A percentile compares a stretch with the other conserved stretches of the same genome.
These are phyloP conservation scores for Boulengeromyrus knoepffleri DNA, from an alignment of 2,113 vertebrate genomes.

Conservation along the genomic window DNA sequence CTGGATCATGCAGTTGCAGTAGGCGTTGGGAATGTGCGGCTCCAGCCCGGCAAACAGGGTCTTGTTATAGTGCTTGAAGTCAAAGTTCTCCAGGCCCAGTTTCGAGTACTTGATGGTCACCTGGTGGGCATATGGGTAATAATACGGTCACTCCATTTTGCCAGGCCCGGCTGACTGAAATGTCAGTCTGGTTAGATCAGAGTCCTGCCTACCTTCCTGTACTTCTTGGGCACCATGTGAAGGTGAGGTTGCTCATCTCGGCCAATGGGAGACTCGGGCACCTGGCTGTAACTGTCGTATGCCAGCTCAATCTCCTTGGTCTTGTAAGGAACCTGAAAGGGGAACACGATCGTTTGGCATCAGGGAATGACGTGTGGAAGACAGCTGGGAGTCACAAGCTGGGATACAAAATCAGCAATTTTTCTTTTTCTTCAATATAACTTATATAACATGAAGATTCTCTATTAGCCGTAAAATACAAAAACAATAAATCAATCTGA, in stretches of 20 bases:
- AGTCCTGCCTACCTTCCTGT: constrained; percentile 77
- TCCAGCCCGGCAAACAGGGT: constrained; percentile 93
- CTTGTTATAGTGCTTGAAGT: constrained; percentile 99
- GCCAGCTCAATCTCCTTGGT: constrained; percentile 83
- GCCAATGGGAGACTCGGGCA: constrained; percentile 86
- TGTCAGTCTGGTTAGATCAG: neutral
- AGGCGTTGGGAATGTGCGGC: constrained; percentile 97
- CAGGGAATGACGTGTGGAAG: neutral
- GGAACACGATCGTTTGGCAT: constrained; percentile 1
- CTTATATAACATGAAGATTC: neutral
- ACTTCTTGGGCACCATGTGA: constrained; percentile 95
- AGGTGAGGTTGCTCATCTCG: constrained; percentile 91
- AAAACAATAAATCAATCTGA: neutral
- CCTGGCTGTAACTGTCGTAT: constrained; percentile 89
- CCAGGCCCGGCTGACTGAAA: neutral
- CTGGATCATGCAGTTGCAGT: constrained; percentile 99
- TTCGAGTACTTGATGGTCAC: constrained; percentile 99
- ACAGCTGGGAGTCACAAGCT: neutral
- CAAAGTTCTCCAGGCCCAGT: constrained; percentile 92
- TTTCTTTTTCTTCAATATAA: neutral
- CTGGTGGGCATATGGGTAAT: constrained; percentile 47
- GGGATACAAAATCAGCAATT: neutral
- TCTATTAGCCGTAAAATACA: neutral
- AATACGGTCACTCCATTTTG: neutral
- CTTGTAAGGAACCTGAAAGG: constrained; percentile 83